phyloP scores from a whole-genome alignment of 2,113 vertebrate species.

The Hippocampus abdominalis region DNA sequence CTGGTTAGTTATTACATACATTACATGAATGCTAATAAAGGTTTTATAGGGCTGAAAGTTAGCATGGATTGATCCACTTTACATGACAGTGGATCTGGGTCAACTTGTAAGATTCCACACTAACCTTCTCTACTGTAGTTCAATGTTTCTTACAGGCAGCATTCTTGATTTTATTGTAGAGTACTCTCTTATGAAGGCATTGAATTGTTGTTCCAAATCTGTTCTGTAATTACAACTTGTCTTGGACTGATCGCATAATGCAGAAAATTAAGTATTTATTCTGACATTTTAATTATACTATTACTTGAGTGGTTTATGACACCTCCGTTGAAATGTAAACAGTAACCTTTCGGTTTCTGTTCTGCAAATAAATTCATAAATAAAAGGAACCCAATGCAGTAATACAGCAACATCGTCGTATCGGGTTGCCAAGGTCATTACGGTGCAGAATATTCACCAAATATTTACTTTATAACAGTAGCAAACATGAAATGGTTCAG shows the following conservation, averaged over 20 bases:
- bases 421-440: not conserved
- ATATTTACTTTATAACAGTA: not conserved
- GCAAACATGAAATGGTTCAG: not conserved
- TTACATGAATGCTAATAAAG: too few species aligned
- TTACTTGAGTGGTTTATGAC: not conserved
- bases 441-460: not conserved
- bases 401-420: not conserved
- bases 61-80: too few species aligned
- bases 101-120: too few species aligned
- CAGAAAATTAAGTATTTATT: not conserved
- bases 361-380: too few species aligned
- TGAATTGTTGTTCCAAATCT: not conserved
- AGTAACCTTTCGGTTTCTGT: slow-evolving; percentile 3
- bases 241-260: not conserved
- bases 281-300: not conserved
- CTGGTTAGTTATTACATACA: too few species aligned
- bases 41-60: too few species aligned
- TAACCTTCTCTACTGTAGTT: too few species aligned
- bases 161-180: too few species aligned
- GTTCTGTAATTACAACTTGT: not conserved
- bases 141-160: too few species aligned
- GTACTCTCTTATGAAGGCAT: not conserved
- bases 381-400: too few species aligned
- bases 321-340: not conserved
- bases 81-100: too few species aligned